Evolutionary conservation across 2,113 vertebrate genomes (phyloP).

Genomic region (Pterocles burchelli): DNA sequence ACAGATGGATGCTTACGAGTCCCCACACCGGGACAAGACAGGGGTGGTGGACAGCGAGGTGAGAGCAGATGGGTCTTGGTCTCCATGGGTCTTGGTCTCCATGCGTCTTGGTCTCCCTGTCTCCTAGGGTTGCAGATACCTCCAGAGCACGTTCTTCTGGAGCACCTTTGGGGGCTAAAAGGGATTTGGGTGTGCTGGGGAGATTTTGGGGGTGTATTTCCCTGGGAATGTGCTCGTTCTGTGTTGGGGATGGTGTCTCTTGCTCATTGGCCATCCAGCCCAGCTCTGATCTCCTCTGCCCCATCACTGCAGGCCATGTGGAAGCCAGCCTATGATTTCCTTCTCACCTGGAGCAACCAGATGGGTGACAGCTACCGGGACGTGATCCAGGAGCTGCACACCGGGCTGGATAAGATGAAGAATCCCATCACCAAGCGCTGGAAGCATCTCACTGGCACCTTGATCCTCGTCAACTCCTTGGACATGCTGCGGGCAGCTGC

Average conservation of each 20-base stretch:
- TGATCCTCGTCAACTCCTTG: constrained; percentile 95
- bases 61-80: background rate
- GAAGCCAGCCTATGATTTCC: constrained; percentile 96
- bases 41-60: constrained; percentile 94
- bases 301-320: constrained; percentile 87
- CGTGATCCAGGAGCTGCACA: constrained; percentile 95
- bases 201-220: background rate
- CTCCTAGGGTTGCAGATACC: background rate
- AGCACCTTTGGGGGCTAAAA: background rate
- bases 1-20: constrained; percentile 97
- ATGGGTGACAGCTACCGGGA: constrained; percentile 97
- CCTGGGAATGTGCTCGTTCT: rapidly evolving
- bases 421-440: constrained; percentile 96
- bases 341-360: constrained; percentile 95
- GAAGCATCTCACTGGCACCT: constrained; percentile 94
- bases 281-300: background rate
- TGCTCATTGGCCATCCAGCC: background rate
- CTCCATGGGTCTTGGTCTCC: rapidly evolving
- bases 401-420: constrained; percentile 94
- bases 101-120: rapidly evolving
- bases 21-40: constrained; percentile 87
- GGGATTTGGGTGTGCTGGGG: background rate
- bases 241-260: background rate
- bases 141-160: background rate
- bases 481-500: constrained; percentile 90